Percentiles rank a stretch among this genome's conserved stretches.
phyloP scores from a whole-genome alignment of 2,888 invertebrate species.

The Diploptera punctata region DNA sequence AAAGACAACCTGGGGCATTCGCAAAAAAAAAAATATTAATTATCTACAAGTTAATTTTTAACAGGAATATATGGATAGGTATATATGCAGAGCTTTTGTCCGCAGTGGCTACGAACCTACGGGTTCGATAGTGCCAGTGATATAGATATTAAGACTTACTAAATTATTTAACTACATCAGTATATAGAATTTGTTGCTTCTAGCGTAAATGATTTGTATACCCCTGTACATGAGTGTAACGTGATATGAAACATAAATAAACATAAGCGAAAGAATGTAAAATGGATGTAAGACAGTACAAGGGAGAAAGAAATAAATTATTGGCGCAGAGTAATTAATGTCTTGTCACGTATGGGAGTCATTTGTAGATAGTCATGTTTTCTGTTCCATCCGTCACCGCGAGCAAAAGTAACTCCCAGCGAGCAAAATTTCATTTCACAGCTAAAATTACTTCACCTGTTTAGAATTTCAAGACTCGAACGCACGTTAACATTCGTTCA shows the following conservation, averaged over 20 bases:
- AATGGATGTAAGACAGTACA: not conserved
- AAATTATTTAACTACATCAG: too few relatives aligned
- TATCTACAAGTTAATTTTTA: too few relatives aligned
- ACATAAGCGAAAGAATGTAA: not conserved
- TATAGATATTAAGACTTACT: too few relatives aligned
- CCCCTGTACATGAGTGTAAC: too few relatives aligned
- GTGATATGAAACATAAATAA: conserved; percentile 1
- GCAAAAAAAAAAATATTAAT: too few relatives aligned
- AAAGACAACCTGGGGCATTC: too few relatives aligned
- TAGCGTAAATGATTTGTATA: too few relatives aligned
- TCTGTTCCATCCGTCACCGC: not conserved
- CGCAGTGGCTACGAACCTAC: too few relatives aligned
- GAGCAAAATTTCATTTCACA: conserved; percentile 1
- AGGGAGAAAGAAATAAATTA: conserved; percentile 23
- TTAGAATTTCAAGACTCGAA: not conserved
- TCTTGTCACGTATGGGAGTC: conserved; percentile 22
- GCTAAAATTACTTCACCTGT: conserved; percentile 8
- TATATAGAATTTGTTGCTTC: too few relatives aligned
- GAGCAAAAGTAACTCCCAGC: not conserved
- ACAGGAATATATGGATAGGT: too few relatives aligned
- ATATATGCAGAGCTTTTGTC: too few relatives aligned
- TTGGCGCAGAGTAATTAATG: conserved; percentile 14
- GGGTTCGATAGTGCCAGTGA: too few relatives aligned
- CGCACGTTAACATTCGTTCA: not conserved
- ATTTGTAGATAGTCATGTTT: conserved; percentile 13